Evolutionary conservation across 2,888 invertebrate species (phyloP).

Genomic region (Theodoxus fluviatilis): DNA sequence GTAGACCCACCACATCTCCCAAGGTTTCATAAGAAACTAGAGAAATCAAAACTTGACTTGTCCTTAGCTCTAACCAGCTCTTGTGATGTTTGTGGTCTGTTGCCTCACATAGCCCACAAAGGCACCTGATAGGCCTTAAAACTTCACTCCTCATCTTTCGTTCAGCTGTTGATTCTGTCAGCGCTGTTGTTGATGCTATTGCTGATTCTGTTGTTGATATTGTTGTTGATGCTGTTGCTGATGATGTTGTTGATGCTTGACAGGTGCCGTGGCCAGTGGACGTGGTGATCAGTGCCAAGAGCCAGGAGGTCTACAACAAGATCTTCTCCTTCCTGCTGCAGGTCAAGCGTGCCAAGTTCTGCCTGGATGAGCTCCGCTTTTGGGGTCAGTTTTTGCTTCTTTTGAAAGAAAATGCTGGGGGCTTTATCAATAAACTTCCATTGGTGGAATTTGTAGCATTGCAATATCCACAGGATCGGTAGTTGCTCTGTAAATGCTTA

Average conservation of each 20-base stretch:
- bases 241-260: constrained; percentile 4
- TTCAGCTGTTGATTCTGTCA: not conserved
- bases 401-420: not conserved
- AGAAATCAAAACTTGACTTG: too few relatives aligned
- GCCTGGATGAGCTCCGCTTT: constrained; percentile 60
- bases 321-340: constrained; percentile 63
- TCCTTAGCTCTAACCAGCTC: too few relatives aligned
- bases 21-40: too few relatives aligned
- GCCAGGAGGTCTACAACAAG: constrained; percentile 56
- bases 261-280: constrained; percentile 62
- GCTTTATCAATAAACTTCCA: too few relatives aligned
- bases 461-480: not conserved
- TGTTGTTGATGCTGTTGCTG: too few relatives aligned
- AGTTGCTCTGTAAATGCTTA: not conserved
- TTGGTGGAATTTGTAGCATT: not conserved
- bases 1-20: too few relatives aligned
- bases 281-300: constrained; percentile 53
- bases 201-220: too few relatives aligned
- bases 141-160: too few relatives aligned
- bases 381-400: constrained; percentile 43
- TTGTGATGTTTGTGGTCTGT: too few relatives aligned
- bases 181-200: too few relatives aligned
- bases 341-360: constrained; percentile 63
- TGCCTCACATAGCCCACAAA: too few relatives aligned
- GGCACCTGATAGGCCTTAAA: too few relatives aligned